Conservation (phyloP, 2,888 invertebrate genomes). For the Ptilodon capucinus region DNA sequence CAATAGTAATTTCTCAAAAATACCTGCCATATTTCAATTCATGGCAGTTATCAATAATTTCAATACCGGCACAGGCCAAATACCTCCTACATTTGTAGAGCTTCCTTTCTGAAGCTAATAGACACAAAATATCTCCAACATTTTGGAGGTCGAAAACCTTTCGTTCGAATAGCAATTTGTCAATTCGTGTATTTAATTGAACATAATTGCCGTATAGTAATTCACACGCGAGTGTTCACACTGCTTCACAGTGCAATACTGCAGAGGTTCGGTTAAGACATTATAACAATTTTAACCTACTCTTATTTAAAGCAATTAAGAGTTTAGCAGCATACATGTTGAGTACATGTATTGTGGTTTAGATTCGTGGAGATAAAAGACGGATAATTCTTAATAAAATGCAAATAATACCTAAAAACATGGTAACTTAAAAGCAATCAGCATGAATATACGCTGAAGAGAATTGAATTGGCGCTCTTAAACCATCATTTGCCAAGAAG, state of each 20-base stretch:
- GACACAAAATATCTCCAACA: conserved; percentile 10
- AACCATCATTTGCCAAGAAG: conserved; percentile 65
- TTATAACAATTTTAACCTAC: not conserved
- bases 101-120: not conserved
- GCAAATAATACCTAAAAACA: not conserved
- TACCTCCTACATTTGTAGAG: conserved; percentile 5
- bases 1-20: not conserved
- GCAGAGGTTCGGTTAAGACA: not conserved
- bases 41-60: conserved; percentile 24
- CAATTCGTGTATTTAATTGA: conserved; percentile 55
- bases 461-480: conserved; percentile 57
- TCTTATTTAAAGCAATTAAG: not conserved
- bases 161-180: conserved; percentile 57
- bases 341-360: not conserved
- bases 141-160: conserved; percentile 57
- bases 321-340: not conserved
- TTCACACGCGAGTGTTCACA: conserved; percentile 49
- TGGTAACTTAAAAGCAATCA: not conserved
- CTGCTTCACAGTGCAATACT: not conserved
- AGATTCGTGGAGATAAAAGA: not conserved
- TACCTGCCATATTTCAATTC: not conserved
- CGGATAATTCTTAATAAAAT: not conserved
- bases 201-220: conserved; percentile 46
- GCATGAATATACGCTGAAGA: conserved; percentile 47
- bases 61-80: conserved; percentile 36